These are phyloP conservation scores for Scotopteryx bipunctaria DNA, from an alignment of 2,888 invertebrate species.

Conservation along the genomic window DNA sequence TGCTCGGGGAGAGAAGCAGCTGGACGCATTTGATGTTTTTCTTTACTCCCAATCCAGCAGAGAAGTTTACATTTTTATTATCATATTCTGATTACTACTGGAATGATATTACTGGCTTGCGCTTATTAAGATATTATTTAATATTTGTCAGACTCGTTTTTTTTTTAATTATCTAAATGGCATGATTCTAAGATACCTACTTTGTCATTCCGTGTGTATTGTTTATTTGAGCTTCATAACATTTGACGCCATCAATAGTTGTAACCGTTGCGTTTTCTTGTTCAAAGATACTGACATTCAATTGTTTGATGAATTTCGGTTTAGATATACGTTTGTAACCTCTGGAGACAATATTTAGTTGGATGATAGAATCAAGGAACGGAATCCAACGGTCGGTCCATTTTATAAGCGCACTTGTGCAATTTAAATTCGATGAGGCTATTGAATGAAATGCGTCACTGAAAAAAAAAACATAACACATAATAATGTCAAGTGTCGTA, in stretches of 20 bases:
- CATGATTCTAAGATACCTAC: no score
- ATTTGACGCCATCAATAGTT: slow-evolving; percentile 3
- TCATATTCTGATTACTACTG: no score
- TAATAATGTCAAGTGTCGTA: background rate
- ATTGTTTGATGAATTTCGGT: slow-evolving; percentile 28
- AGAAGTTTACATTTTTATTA: no score
- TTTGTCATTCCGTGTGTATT: slow-evolving; percentile 21
- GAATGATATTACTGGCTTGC: no score
- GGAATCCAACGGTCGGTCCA: slow-evolving; percentile 34
- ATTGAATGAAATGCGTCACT: slow-evolving; percentile 30
- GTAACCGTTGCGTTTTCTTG: slow-evolving; percentile 2
- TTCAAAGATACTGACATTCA: slow-evolving; percentile 24
- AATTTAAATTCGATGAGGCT: slow-evolving; percentile 26
- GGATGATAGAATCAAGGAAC: slow-evolving; percentile 38
- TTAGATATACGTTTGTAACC: slow-evolving; percentile 29
- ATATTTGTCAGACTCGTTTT: no score
- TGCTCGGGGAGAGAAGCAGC: no score
- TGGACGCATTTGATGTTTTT: no score
- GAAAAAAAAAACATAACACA: slow-evolving; percentile 14
- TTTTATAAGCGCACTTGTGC: slow-evolving; percentile 29
- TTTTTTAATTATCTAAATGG: no score
- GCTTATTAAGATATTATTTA: no score
- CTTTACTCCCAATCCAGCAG: no score
- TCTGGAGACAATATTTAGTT: slow-evolving; percentile 32
- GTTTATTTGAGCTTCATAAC: slow-evolving; percentile 18